These are phyloP conservation scores for Hyperoodon ampullatus DNA, from an alignment of 2,113 vertebrate genomes.

Conservation along the genomic window DNA sequence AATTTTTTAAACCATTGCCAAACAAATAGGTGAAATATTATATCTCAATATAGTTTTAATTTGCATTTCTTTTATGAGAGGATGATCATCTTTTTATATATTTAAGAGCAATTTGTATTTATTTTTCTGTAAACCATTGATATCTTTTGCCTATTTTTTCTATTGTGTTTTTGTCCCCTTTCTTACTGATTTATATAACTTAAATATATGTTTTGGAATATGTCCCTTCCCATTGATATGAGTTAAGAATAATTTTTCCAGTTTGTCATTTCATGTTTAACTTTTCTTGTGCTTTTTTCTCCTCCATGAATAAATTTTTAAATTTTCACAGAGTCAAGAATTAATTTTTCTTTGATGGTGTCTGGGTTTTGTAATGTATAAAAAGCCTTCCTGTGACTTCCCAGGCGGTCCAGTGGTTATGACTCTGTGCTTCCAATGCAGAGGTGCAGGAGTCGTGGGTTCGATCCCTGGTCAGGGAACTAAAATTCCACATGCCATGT, in stretches of 20 bases:
- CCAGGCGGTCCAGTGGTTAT: too few relatives aligned
- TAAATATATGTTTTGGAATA: background rate
- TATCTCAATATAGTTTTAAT: background rate
- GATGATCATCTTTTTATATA: background rate
- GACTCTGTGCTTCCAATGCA: too few relatives aligned
- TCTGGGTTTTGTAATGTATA: conserved; percentile 33
- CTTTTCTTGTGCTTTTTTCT: background rate
- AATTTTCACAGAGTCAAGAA: background rate
- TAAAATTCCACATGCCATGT: too few relatives aligned
- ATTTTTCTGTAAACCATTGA: background rate
- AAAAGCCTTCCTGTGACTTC: background rate
- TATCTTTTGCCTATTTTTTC: background rate
- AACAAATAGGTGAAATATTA: background rate
- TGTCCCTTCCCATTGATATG: background rate
- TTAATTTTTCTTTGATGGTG: background rate
- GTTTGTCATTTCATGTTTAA: conserved; percentile 1
- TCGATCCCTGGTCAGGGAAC: too few relatives aligned
- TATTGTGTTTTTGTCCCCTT: background rate
- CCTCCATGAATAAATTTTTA: background rate
- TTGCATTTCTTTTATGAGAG: background rate
- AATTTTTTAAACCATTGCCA: background rate
- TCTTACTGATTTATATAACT: background rate
- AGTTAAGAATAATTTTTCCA: background rate
- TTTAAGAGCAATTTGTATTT: background rate
- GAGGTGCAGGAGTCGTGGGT: too few relatives aligned